Conservation (phyloP, 2,888 invertebrate genomes). For the Lydus trimaculatus region DNA sequence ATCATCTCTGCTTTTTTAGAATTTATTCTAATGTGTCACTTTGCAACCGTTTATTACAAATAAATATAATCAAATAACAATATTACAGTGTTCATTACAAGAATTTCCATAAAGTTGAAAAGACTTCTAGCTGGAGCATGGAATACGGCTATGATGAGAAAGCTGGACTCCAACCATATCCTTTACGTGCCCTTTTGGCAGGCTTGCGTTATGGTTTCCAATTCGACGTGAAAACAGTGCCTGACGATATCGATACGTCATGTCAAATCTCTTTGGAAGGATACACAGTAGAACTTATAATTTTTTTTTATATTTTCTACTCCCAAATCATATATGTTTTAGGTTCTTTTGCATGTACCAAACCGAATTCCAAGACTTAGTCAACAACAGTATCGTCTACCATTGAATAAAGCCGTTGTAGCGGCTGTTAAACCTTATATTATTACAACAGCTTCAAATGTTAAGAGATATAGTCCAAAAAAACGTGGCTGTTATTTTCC, state of each 20-base stretch:
- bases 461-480: constrained; percentile 68
- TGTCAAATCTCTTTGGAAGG: constrained; percentile 44
- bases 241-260: constrained; percentile 38
- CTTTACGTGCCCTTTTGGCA: constrained; percentile 69
- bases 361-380: constrained; percentile 71
- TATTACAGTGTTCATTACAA: constrained; percentile 13
- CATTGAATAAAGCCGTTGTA: constrained; percentile 72
- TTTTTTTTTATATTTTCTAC: background rate
- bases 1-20: too few species aligned
- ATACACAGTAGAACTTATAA: constrained; percentile 33
- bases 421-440: constrained; percentile 74
- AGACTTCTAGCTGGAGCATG: constrained; percentile 63
- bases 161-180: constrained; percentile 67
- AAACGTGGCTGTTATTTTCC: constrained; percentile 74
- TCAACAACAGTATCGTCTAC: constrained; percentile 73
- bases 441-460: constrained; percentile 72
- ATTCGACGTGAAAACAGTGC: constrained; percentile 31
- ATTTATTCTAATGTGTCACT: background rate
- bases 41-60: too few species aligned
- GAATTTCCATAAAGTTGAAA: background rate
- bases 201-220: constrained; percentile 62
- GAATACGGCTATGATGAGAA: constrained; percentile 67
- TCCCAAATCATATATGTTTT: constrained; percentile 19
- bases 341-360: constrained; percentile 71
- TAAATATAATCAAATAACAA: background rate